Conservation (phyloP, 2,888 invertebrate species). For the Drosophila imparisetae region DNA sequence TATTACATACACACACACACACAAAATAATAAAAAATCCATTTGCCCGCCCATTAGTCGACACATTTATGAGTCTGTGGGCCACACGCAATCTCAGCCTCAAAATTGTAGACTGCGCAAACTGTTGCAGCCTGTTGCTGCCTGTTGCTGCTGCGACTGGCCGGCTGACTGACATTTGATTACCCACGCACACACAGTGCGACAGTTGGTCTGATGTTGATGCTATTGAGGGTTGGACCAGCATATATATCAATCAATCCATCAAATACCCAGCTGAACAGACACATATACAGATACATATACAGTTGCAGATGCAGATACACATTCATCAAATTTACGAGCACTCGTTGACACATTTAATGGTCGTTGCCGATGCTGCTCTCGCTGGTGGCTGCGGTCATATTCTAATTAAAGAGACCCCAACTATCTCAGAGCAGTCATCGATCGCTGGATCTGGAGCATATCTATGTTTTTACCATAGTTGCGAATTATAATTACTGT, state of each 20-base stretch:
- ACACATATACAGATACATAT: conserved; percentile 4
- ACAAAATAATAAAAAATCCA: conserved; percentile 26
- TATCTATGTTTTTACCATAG: not conserved
- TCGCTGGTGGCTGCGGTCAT: conserved; percentile 4
- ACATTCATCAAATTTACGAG: conserved; percentile 57
- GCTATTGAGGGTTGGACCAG: conserved; percentile 23
- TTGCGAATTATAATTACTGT: not conserved
- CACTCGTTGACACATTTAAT: conserved; percentile 57
- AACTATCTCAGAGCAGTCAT: not conserved
- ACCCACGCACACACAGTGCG: conserved; percentile 4
- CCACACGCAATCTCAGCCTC: conserved; percentile 41
- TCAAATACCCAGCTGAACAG: conserved; percentile 41
- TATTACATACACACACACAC: conserved; percentile 29
- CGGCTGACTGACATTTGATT: conserved; percentile 5
- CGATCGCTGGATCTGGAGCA: not conserved
- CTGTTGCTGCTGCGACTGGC: conserved; percentile 24
- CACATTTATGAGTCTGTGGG: conserved; percentile 29
- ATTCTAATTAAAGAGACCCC: conserved; percentile 17
- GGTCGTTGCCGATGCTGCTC: not conserved
- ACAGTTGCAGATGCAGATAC: not conserved
- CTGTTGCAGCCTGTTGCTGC: conserved; percentile 47
- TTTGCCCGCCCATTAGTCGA: conserved; percentile 45
- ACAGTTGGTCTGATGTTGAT: conserved; percentile 31
- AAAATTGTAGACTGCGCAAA: conserved; percentile 23
- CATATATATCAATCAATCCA: conserved; percentile 62